Base-by-base conservation (phyloP, 2,797 vertebrate genomes). In the Enoplosus armatus region DNA sequence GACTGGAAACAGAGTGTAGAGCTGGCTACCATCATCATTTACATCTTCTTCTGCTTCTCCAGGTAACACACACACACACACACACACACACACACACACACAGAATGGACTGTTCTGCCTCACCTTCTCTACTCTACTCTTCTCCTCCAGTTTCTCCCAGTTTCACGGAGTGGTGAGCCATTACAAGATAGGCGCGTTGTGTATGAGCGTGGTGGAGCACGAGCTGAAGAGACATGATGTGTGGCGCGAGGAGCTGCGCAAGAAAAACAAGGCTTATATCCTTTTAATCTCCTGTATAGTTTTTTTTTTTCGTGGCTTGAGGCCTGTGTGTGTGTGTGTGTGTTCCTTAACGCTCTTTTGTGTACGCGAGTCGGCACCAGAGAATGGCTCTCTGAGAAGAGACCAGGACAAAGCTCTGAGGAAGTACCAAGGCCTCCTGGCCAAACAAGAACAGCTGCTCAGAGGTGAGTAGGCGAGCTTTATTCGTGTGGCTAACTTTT, bases 1-100 rank as follows among this genome's bases (percentile, higher is more conserved):
- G 98, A 99, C 91, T 99, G 98, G 98, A 99, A 99, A 85, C 98
- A 99, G 89, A 99, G 98, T 5, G 96, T 99, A 8, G 98, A 99
- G 58, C 95, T 99, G 88, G 97, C 98, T 58, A 99, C 98, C 83
- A 99, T 97, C 84, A 99, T 99, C 82, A 97, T 93, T 70, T 93
- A 92, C 77, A 89, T 94, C 79, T 94, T 94, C 84, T 94, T 94
- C 86, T 94, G 93, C 72, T 94, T 94, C 77, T 93, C 93, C 59
- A 93, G 92, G 92, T 93, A 81, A 69, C 45, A 29, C n/a, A 55
- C 15, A 47, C 62, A 35, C 51, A 4, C 20, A 47, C 64, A 41
- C 65, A 48, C 65, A 43, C 71, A 63, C 58, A 63, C 41, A 60
- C 15, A 24, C 31, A 53, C 43, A 18, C 48, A n/a, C 56, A 45